Evolutionary conservation across 37 sponge, comb jelly and placozoan genomes (phyloP), one percentile per base, ranked within the genome.

Genomic region (Halichondria panicea): DNA sequence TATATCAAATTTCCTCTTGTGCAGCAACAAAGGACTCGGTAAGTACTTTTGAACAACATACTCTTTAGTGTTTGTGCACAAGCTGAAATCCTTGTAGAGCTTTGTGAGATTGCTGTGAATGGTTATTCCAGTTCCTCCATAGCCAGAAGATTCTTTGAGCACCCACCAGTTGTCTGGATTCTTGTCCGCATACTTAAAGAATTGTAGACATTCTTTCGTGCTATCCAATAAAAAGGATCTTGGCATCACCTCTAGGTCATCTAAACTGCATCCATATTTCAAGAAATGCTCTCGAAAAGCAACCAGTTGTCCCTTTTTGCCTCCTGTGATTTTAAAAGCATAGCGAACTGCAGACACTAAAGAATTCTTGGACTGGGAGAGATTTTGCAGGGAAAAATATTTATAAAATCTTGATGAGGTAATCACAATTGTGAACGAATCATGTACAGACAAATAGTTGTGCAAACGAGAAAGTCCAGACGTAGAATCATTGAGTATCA

Each of bases 1-100:
- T 1, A 94, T 59, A 71, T 94, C 94, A 76, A 94, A 94, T 38
- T 94, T 94, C 37, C 81, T 86, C 12, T 72, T 77, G 11, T 94
- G 59, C 0, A 94, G 61, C 52, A 94, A 70, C 19, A 94, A 63
- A 13, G 77, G 62, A 22, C 59, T 50, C 1, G 79, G 55, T 1
- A 94, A 48, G 61, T 94, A 94, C 43, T 83, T 66, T 62, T 94
- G 94, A 0, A 83, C 87, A 4, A 94, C 39, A 43, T 66, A 89
- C 31, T 81, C 56, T 46, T 72, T 50, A 12, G 38, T 37, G 13
- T 80, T 69, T 0, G 13, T 27, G 45, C 91, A 91, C 0, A 39
- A 31, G 19, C 71, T 74, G 79, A 88, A 93, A 41, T 60, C 48
- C 4, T 74, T 38, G 21, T 53, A 43, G 4, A 93, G 48, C 0